phyloP scores from a whole-genome alignment of 2,888 invertebrate genomes.

The Pasiphila rectangulata region DNA sequence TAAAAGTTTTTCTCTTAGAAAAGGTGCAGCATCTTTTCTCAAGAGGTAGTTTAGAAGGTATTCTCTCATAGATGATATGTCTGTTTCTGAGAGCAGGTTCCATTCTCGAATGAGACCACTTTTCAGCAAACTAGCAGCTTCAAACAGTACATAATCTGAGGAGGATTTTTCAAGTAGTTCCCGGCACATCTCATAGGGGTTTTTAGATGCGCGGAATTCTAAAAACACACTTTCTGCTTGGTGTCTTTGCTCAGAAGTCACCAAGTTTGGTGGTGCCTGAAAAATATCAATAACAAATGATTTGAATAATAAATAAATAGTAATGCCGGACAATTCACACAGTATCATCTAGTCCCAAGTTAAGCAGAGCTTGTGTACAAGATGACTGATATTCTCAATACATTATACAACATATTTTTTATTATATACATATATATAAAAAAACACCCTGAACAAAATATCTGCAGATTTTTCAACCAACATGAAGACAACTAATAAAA shows the following conservation, averaged over 20 bases:
- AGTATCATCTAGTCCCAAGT: too few species aligned
- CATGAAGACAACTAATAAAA: too few species aligned
- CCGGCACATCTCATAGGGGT: slow-evolving; percentile 89
- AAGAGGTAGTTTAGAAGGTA: slow-evolving; percentile 90
- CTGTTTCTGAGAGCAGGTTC: slow-evolving; percentile 84
- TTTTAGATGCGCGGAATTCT: slow-evolving; percentile 89
- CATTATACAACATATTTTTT: too few species aligned
- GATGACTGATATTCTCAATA: too few species aligned
- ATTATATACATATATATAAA: too few species aligned
- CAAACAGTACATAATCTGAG: slow-evolving; percentile 91
- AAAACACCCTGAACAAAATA: too few species aligned
- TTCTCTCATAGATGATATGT: slow-evolving; percentile 86
- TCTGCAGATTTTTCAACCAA: too few species aligned
- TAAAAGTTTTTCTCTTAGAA: slow-evolving; percentile 86
- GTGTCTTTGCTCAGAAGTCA: slow-evolving; percentile 88
- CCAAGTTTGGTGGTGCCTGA: slow-evolving; percentile 89
- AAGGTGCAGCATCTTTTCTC: slow-evolving; percentile 85
- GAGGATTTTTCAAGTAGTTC: slow-evolving; percentile 87
- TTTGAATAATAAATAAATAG: neutral
- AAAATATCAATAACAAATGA: slow-evolving; percentile 1
- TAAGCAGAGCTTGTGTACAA: neutral
- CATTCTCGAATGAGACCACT: slow-evolving; percentile 92
- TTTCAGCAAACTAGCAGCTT: slow-evolving; percentile 91
- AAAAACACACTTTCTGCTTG: slow-evolving; percentile 91
- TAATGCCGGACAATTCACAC: too few species aligned